Evolutionary conservation across 2,888 invertebrate species (phyloP).

Genomic region (Orthosia gracilis): DNA sequence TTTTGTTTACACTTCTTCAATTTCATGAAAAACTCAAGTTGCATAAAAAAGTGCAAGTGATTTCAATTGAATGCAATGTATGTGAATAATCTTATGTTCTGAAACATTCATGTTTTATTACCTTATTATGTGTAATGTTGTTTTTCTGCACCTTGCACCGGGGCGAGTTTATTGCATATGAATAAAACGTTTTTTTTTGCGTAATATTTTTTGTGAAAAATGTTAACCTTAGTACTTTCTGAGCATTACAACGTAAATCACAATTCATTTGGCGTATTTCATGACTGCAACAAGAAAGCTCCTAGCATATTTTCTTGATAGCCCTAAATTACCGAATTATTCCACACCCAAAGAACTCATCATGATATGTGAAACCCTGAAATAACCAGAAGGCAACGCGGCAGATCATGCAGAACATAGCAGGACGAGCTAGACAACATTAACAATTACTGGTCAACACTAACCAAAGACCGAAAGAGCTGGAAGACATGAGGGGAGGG

Average conservation of each 20-base stretch:
- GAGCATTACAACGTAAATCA: background rate
- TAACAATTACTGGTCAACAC: no score
- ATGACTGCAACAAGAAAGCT: no score
- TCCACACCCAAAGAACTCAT: no score
- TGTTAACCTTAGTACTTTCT: background rate
- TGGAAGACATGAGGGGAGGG: no score
- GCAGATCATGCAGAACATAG: no score
- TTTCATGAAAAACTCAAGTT: slow-evolving; percentile 32
- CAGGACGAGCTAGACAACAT: no score
- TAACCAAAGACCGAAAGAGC: no score
- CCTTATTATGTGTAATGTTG: slow-evolving; percentile 28
- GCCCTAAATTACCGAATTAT: no score
- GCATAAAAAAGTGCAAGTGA: slow-evolving; percentile 22
- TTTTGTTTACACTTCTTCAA: slow-evolving; percentile 45
- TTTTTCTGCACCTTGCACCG: slow-evolving; percentile 29
- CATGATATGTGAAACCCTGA: no score
- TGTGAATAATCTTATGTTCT: slow-evolving; percentile 16
- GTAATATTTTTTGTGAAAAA: slow-evolving; percentile 11
- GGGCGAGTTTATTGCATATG: slow-evolving; percentile 7
- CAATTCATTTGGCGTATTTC: background rate
- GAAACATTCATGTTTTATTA: slow-evolving; percentile 26
- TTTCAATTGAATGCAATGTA: slow-evolving; percentile 49
- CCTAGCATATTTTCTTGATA: no score
- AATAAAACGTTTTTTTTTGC: background rate
- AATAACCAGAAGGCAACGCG: no score